Evolutionary conservation across 2,113 vertebrate genomes (phyloP).

Genomic region (Agelaius phoeniceus): DNA sequence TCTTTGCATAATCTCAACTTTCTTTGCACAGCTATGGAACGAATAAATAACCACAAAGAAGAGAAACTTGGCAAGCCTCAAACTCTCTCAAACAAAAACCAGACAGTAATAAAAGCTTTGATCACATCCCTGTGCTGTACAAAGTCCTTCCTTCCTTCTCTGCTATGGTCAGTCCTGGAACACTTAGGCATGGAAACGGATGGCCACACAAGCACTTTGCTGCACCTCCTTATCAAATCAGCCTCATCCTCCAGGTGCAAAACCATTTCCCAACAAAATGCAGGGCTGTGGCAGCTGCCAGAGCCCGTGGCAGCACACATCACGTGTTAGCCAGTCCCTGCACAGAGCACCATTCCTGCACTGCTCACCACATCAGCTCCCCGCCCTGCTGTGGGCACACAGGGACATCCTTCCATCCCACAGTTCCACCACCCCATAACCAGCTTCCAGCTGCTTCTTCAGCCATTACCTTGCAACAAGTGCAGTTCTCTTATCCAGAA

Average conservation of each 20-base stretch:
- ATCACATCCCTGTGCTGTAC: constrained; percentile 15
- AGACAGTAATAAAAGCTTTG: constrained; percentile 51
- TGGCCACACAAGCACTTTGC: neutral
- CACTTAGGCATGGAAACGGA: neutral
- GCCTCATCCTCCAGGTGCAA: constrained; percentile 13
- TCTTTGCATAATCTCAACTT: constrained; percentile 48
- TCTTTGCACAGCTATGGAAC: constrained; percentile 41
- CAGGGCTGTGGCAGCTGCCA: neutral
- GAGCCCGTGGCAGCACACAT: neutral
- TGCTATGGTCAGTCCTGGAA: neutral
- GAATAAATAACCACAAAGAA: constrained; percentile 47
- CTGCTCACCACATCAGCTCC: neutral
- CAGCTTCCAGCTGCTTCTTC: neutral
- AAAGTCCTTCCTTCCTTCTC: constrained; percentile 22
- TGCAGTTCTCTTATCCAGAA: neutral
- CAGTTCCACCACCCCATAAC: neutral
- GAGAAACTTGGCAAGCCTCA: constrained; percentile 51
- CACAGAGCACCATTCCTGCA: neutral
- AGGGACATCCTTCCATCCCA: neutral
- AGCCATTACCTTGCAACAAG: neutral
- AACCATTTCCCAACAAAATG: neutral
- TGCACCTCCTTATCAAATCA: neutral
- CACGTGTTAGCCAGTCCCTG: neutral
- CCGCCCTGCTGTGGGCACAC: neutral
- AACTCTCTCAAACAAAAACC: constrained; percentile 43